Evolutionary conservation across 2,888 invertebrate species (phyloP).

Genomic region (Andrena fulva): DNA sequence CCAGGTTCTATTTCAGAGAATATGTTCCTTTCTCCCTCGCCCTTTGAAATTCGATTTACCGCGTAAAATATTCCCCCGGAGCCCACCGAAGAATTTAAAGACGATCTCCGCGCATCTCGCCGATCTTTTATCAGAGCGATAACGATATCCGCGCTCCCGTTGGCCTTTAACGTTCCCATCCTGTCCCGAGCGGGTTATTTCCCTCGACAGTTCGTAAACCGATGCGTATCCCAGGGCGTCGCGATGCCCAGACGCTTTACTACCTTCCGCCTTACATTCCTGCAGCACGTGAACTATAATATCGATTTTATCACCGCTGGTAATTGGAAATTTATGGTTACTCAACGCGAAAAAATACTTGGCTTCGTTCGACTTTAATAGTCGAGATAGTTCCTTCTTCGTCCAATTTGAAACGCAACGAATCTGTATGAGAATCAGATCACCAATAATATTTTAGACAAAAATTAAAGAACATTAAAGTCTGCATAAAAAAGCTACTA

Average conservation of each 20-base stretch:
- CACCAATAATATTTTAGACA: too few species aligned
- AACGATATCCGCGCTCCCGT: conserved; percentile 27
- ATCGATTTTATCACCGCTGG: conserved; percentile 54
- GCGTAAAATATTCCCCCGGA: not conserved
- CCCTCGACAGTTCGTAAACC: conserved; percentile 46
- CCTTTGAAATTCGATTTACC: not conserved
- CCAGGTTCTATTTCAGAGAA: too few species aligned
- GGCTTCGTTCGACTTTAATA: not conserved
- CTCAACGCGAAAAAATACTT: conserved; percentile 19
- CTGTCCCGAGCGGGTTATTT: conserved; percentile 28
- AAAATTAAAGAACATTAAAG: too few species aligned
- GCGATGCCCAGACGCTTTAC: conserved; percentile 36
- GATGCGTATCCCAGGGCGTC: conserved; percentile 7
- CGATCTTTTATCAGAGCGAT: conserved; percentile 21
- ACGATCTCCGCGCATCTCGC: not conserved
- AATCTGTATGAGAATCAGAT: too few species aligned
- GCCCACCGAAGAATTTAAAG: not conserved
- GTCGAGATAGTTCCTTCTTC: too few species aligned
- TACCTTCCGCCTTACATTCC: too few species aligned
- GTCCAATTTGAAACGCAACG: too few species aligned
- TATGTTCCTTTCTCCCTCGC: not conserved
- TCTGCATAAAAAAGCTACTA: too few species aligned
- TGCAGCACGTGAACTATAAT: conserved; percentile 46
- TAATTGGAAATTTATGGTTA: conserved; percentile 50
- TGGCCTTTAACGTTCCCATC: conserved; percentile 39